Conservation (phyloP, 2,888 invertebrate genomes). For the Meteorus cinctellus region DNA sequence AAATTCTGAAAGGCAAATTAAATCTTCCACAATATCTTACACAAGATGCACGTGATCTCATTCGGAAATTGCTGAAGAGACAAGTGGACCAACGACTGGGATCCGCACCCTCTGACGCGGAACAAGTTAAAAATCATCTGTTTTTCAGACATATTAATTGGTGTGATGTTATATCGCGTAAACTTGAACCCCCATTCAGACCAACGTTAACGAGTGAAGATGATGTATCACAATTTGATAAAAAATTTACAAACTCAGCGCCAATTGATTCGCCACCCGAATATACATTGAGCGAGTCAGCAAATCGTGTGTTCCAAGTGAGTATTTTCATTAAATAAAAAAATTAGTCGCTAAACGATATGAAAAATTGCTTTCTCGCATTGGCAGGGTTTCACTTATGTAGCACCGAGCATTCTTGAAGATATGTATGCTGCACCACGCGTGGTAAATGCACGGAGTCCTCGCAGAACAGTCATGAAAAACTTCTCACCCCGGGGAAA, state of each 20-base stretch:
- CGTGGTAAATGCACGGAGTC: conserved; percentile 87
- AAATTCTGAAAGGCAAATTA: conserved; percentile 96
- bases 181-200: conserved; percentile 95
- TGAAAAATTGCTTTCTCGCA: conserved; percentile 6
- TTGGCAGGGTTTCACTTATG: conserved; percentile 96
- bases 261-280: conserved; percentile 98
- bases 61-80: conserved; percentile 89
- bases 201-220: conserved; percentile 93
- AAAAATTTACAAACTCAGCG: conserved; percentile 96
- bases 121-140: conserved; percentile 90
- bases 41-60: conserved; percentile 94
- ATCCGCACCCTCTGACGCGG: conserved; percentile 86
- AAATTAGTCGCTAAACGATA: background rate
- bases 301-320: conserved; percentile 96
- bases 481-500: conserved; percentile 64
- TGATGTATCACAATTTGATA: conserved; percentile 98
- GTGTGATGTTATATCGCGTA: conserved; percentile 91
- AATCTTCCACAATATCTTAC: conserved; percentile 96
- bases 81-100: conserved; percentile 90
- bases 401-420: conserved; percentile 96
- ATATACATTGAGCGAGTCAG: conserved; percentile 94
- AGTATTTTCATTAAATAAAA: conserved; percentile 59
- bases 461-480: conserved; percentile 78
- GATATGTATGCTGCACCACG: conserved; percentile 87
- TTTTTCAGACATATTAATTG: conserved; percentile 97